These are phyloP conservation scores for Deilephila porcellus DNA, from an alignment of 2,888 invertebrate genomes.

Conservation along the genomic window DNA sequence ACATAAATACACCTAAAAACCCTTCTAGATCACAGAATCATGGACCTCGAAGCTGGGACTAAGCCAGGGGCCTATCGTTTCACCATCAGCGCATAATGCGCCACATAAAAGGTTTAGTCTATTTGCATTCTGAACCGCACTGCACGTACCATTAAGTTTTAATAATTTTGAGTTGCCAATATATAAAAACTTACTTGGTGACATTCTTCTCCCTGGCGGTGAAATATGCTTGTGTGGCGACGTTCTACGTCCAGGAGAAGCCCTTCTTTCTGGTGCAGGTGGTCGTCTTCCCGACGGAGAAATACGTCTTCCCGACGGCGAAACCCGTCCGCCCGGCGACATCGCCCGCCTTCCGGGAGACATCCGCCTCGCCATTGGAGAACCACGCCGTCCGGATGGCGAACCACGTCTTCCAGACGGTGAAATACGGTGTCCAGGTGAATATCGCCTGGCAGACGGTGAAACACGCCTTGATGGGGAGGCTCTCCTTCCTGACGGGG, in stretches of 20 bases:
- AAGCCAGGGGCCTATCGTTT: too few species aligned
- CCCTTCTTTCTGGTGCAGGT: constrained; percentile 40
- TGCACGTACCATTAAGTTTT: too few species aligned
- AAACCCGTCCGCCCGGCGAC: not conserved
- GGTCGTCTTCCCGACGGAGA: constrained; percentile 41
- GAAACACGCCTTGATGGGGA: constrained; percentile 32
- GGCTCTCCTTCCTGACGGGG: not conserved
- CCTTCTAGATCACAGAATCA: too few species aligned
- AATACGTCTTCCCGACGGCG: constrained; percentile 39
- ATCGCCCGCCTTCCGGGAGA: constrained; percentile 12
- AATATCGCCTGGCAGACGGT: constrained; percentile 36
- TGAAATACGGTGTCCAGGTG: constrained; percentile 41
- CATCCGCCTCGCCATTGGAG: constrained; percentile 28
- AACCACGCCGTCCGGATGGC: constrained; percentile 38
- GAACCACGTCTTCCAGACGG: constrained; percentile 39
- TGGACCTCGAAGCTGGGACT: too few species aligned
- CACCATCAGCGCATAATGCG: too few species aligned
- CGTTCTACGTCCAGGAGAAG: constrained; percentile 44
- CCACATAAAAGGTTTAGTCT: too few species aligned
- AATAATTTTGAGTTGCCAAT: too few species aligned
- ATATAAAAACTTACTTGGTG: constrained; percentile 2
- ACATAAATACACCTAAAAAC: not conserved
- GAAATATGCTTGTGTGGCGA: constrained; percentile 36
- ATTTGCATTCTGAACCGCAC: too few species aligned
- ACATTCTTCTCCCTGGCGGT: constrained; percentile 1